Conservation (phyloP, 2,888 invertebrate genomes). For the Drosophila algonquin region DNA sequence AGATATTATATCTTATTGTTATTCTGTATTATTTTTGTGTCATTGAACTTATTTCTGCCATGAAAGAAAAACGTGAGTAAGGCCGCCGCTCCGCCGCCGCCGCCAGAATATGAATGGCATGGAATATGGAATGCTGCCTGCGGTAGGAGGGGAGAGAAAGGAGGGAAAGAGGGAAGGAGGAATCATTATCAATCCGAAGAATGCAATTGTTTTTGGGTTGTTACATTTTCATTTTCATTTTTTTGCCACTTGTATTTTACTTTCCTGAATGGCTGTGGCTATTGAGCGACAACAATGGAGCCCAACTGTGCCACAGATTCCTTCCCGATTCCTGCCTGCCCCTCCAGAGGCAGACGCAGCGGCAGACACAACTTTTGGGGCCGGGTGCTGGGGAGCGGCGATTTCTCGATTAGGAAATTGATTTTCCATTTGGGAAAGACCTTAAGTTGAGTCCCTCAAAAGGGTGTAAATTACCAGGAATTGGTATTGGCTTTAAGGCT, state of each 20-base stretch:
- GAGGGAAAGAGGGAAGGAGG: slow-evolving; percentile 10
- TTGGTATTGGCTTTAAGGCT: neutral
- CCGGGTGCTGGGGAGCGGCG: neutral
- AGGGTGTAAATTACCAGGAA: neutral
- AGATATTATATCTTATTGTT: slow-evolving; percentile 61
- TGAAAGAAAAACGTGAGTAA: slow-evolving; percentile 24
- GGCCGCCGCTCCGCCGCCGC: slow-evolving; percentile 14
- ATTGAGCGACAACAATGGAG: slow-evolving; percentile 19
- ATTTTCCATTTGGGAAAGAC: slow-evolving; percentile 18
- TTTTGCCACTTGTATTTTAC: slow-evolving; percentile 14
- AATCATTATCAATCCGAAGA: slow-evolving; percentile 43
- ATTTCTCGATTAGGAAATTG: slow-evolving; percentile 27
- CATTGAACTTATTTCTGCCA: slow-evolving; percentile 71
- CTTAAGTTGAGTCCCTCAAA: neutral
- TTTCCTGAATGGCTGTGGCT: slow-evolving; percentile 5
- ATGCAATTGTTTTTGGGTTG: slow-evolving; percentile 34
- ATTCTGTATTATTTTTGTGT: slow-evolving; percentile 58
- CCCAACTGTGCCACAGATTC: slow-evolving; percentile 16
- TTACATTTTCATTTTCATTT: neutral
- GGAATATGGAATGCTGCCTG: neutral
- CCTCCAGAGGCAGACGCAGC: neutral
- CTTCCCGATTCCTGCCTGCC: too few species aligned
- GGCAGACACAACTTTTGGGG: slow-evolving; percentile 7
- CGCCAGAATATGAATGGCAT: slow-evolving; percentile 30
- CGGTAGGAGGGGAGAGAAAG: neutral